Evolutionary conservation across 2,888 invertebrate genomes (phyloP).

Genomic region (Bursaphelenchus okinawaensis): DNA sequence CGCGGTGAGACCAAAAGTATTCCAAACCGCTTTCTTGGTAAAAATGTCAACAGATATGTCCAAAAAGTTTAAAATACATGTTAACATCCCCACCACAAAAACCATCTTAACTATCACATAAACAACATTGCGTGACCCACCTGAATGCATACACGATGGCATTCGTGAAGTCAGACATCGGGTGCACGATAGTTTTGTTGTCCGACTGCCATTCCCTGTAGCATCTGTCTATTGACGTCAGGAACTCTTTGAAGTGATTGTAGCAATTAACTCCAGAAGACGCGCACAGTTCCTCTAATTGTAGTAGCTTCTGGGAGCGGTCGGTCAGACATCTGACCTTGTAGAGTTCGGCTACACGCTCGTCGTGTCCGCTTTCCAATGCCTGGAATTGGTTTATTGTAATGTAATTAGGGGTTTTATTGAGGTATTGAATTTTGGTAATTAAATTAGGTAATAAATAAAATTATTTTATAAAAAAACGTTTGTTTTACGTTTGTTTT

Average conservation of each 20-base stretch:
- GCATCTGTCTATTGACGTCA: constrained; percentile 32
- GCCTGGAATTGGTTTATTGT: constrained; percentile 30
- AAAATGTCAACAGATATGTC: too few species aligned
- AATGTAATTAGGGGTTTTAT: too few species aligned
- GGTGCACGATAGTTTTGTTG: constrained; percentile 36
- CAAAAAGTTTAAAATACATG: too few species aligned
- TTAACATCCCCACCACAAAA: too few species aligned
- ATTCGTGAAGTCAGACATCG: constrained; percentile 45
- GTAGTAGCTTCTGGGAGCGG: constrained; percentile 14
- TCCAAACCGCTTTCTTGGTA: too few species aligned
- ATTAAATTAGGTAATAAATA: too few species aligned
- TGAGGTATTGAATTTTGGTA: too few species aligned
- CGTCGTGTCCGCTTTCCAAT: constrained; percentile 47
- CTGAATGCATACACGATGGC: constrained; percentile 49
- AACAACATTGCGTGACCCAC: too few species aligned
- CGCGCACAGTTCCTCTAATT: constrained; percentile 21
- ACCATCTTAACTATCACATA: too few species aligned
- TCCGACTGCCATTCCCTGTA: constrained; percentile 38
- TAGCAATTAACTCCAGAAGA: constrained; percentile 25
- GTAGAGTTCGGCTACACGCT: constrained; percentile 26
- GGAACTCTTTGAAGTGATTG: constrained; percentile 21
- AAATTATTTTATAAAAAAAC: too few species aligned
- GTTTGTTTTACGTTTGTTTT: too few species aligned
- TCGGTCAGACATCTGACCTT: constrained; percentile 32
- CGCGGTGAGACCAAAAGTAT: too few species aligned